Evolutionary conservation across 2,797 vertebrate genomes (phyloP), one percentile per base, ranked within the genome.

Genomic region (Ispidina lecontei): DNA sequence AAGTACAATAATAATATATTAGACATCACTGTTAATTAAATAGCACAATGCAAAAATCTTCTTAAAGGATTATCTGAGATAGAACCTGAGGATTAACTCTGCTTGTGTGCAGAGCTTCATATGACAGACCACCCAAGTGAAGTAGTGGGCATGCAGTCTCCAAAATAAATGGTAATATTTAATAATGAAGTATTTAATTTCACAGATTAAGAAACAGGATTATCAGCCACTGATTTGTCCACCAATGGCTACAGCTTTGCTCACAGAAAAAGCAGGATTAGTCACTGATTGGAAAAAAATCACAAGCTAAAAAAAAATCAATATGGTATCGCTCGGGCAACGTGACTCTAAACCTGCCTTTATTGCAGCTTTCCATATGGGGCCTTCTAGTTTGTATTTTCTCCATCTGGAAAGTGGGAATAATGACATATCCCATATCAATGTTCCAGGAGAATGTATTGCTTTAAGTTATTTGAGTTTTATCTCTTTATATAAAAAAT

Each of bases 21-120:
- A 84, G 49, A 59, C 20, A 31, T 33, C 12, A 39, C 20, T 65
- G 41, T 74, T 93, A 89, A 94, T 94, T 90, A 90, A 89, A 83
- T 9, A 90, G 19, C 60, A 87, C 56, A 71, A 68, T 35, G 35
- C 35, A 87, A 26, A 82, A 93, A 90, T 71, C 78, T 82, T 77
- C 68, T 81, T 63, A 90, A 86, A 14, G 63, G 94, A 88, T 95
- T 89, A 65, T 80, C 62, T 47, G 31, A 1, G 23, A 54, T 12
- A 15, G n/a, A 82, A 73, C 43, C 52, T 43, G 2, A 1, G 80
- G 29, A 14, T 86, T 76, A 79, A 49, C 28, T 22, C 43, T 28
- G 9, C 4, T 89, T n/a, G 4, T 26, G 9, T 28, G 87, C 62
- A 44, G 44, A 65, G 31, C 13, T 25, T 86, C 31, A 7, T 33